Evolutionary conservation across 2,888 invertebrate species (phyloP), one percentile per base, ranked within the genome.

Genomic region (Napeogenes sylphis): DNA sequence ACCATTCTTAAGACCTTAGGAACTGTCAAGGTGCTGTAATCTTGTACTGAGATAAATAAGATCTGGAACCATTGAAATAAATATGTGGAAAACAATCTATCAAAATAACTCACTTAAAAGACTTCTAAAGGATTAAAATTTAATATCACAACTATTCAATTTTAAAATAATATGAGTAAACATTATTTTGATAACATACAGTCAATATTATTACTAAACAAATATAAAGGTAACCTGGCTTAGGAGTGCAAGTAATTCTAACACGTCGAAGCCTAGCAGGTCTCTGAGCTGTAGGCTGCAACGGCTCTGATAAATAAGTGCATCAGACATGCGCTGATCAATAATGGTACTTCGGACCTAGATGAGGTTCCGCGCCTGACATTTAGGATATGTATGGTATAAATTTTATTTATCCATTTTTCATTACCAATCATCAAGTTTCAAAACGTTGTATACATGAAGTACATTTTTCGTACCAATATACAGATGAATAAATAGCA

Each of bases 261-360:
- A 21, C 51, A 30, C 51, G 51, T 30, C 51, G 51, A 30, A 51
- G 51, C n/a, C 21, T 5, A 30, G 21, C 8, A 8, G 6, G 51
- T 30, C 10, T 51, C 30, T 51, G 51, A 51, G 30, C 10, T 51
- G 47, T 21, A 21, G 30, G 12, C 12, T 51, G 51, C 51, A 51
- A 21, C 30, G 51, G n/a, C 6, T 51, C n/a, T 30, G 30, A 51
- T 51, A 21, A 30, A 51, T 51, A 51, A 51, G 21, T 51, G 51
- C 51, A 51, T 51, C 51, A 51, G 51, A 30, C 51, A 51, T 51
- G 51, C 51, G 51, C 51, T 51, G 51, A 51, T 51, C 51, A 51
- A 51, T 51, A 51, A 51, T 30, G 51, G 30, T 8, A 21, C 5
- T 51, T 30, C 30, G 30, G 51, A 30, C 30, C 51, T 30, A 51